phyloP scores from a whole-genome alignment of 2,797 vertebrate species.

The Peromyscus melanophrys region DNA sequence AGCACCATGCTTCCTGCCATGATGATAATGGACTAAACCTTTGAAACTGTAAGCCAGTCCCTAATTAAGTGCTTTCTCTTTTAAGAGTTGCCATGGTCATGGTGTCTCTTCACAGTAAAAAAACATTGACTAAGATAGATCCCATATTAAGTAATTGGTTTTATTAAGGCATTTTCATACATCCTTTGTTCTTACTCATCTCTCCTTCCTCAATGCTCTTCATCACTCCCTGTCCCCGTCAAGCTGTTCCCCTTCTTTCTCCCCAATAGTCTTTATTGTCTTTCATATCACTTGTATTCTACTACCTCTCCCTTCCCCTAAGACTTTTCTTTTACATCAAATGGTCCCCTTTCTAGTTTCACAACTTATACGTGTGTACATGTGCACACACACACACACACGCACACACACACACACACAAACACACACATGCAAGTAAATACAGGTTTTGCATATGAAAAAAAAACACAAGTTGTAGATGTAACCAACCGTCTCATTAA shows the following conservation, averaged over 20 bases:
- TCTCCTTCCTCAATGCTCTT: too few relatives aligned
- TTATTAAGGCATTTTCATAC: neutral
- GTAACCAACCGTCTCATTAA: too few relatives aligned
- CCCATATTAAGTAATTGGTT: neutral
- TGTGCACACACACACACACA: neutral
- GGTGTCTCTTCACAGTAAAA: neutral
- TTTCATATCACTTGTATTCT: neutral
- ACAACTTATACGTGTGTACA: neutral
- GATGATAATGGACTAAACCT: neutral
- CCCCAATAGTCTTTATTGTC: neutral
- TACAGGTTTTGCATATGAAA: neutral
- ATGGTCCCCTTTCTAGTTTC: neutral
- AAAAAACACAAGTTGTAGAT: neutral
- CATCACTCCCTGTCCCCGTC: neutral
- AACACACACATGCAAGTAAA: neutral
- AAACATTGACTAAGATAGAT: neutral
- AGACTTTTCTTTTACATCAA: neutral
- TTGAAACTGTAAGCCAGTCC: neutral
- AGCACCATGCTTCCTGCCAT: neutral
- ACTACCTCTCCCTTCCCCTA: neutral
- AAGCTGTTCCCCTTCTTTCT: neutral
- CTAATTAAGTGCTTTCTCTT: neutral
- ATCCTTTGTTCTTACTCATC: neutral
- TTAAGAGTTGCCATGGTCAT: neutral
- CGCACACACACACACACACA: neutral